A percentile compares a stretch with the other conserved stretches of the same genome.
phyloP scores from a whole-genome alignment of 2,113 vertebrate genomes.

The Myxocyprinus asiaticus region DNA sequence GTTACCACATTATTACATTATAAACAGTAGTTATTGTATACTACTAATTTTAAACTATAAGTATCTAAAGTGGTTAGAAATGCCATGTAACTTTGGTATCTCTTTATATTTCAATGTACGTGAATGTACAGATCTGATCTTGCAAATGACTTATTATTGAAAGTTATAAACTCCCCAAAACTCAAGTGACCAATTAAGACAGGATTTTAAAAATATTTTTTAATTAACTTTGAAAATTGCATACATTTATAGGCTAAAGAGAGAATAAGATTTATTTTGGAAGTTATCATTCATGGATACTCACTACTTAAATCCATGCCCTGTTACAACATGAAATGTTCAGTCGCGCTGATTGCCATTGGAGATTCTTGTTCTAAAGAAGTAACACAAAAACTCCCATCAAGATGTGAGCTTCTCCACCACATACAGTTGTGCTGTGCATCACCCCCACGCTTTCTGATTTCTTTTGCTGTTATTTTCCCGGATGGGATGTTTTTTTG shows the following conservation, averaged over 20 bases:
- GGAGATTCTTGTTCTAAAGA: slow-evolving; percentile 26
- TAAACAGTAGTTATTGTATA: too few species aligned
- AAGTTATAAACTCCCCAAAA: neutral
- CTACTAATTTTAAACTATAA: too few species aligned
- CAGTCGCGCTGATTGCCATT: slow-evolving; percentile 65
- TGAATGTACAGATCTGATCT: neutral
- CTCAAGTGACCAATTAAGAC: neutral
- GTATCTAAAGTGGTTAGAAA: neutral
- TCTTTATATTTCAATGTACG: neutral
- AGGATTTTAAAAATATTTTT: neutral
- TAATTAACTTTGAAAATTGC: neutral
- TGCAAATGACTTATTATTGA: neutral
- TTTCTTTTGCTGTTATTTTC: slow-evolving; percentile 11
- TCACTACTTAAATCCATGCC: slow-evolving; percentile 72
- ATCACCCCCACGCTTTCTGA: slow-evolving; percentile 8
- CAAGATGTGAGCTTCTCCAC: neutral
- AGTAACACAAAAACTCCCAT: slow-evolving; percentile 3
- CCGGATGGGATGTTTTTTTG: neutral
- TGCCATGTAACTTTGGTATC: neutral
- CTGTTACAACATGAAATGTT: slow-evolving; percentile 53
- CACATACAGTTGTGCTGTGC: neutral
- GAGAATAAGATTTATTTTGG: neutral
- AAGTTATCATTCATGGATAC: slow-evolving; percentile 38
- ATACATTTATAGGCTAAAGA: neutral
- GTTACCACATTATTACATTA: too few species aligned